Percentiles rank a stretch among this genome's conserved stretches.
Evolutionary conservation across 2,113 vertebrate genomes (phyloP).

Genomic region (Romanogobio albipinnatus): DNA sequence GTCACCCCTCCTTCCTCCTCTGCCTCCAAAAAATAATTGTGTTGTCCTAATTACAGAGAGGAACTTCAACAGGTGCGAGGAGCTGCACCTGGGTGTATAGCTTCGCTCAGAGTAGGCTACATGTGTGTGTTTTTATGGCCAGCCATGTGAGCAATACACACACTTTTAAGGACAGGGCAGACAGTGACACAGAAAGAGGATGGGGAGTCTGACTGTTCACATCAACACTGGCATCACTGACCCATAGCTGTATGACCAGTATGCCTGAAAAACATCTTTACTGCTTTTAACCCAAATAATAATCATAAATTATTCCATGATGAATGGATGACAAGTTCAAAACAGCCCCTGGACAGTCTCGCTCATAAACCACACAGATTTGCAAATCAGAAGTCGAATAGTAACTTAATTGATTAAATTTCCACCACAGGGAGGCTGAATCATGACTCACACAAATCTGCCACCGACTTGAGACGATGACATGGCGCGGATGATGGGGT

Average conservation of each 20-base stretch:
- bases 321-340: conserved; percentile 74
- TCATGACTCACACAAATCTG: conserved; percentile 71
- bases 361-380: conserved; percentile 74
- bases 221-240: conserved; percentile 25
- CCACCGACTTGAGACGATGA: conserved; percentile 59
- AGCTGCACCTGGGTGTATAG: conserved; percentile 70
- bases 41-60: conserved; percentile 78
- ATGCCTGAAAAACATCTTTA: conserved; percentile 51
- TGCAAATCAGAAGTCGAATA: conserved; percentile 71
- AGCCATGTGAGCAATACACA: conserved; percentile 39
- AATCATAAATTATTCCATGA: conserved; percentile 70
- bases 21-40: conserved; percentile 66
- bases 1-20: conserved; percentile 41
- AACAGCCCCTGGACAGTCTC: conserved; percentile 72
- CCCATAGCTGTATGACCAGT: conserved; percentile 43
- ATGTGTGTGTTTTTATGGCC: conserved; percentile 43
- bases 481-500: conserved; percentile 45
- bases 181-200: conserved; percentile 46
- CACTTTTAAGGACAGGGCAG: conserved; percentile 10
- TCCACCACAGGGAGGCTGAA: conserved; percentile 63
- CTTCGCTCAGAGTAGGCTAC: conserved; percentile 3
- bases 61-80: conserved; percentile 75
- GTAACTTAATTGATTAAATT: conserved; percentile 75
- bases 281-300: conserved; percentile 48
- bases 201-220: conserved; percentile 22